These are phyloP conservation scores for Caenorhabditis sp. DNA, from an alignment of 2,888 invertebrate species.

Conservation along the genomic window DNA sequence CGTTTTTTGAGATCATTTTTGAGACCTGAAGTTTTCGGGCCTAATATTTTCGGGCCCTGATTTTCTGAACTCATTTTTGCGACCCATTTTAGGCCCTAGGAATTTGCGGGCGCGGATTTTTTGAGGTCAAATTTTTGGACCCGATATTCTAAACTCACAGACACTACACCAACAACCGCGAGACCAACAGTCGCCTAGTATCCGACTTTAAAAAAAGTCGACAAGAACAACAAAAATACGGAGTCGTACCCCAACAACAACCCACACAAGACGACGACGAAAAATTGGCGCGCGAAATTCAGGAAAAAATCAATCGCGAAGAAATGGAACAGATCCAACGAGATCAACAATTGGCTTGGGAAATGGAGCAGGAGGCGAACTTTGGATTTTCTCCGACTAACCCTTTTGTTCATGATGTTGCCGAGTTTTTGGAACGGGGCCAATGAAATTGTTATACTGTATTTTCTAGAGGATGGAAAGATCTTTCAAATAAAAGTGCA, in stretches of 20 bases:
- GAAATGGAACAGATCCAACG: not conserved
- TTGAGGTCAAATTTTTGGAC: too few relatives aligned
- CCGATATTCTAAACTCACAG: not conserved
- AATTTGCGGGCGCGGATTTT: too few relatives aligned
- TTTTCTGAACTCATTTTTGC: too few relatives aligned
- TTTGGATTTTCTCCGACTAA: not conserved
- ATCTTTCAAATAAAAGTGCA: too few relatives aligned
- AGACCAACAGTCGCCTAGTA: not conserved
- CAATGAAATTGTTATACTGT: not conserved
- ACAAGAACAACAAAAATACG: not conserved
- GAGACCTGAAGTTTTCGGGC: too few relatives aligned
- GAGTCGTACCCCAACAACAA: not conserved
- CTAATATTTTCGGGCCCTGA: too few relatives aligned
- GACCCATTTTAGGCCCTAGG: too few relatives aligned
- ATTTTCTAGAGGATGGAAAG: too few relatives aligned
- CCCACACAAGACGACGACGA: not conserved
- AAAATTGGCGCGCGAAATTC: not conserved
- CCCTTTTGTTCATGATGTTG: not conserved
- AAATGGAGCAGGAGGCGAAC: not conserved
- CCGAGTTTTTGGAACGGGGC: not conserved
- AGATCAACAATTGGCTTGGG: not conserved
- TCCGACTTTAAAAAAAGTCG: not conserved
- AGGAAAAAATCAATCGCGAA: not conserved
- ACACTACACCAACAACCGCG: not conserved
- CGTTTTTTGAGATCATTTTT: too few relatives aligned